Evolutionary conservation across 2,113 vertebrate species (phyloP), one percentile per base, ranked within the genome.

Genomic region (Anarrhichthys ocellatus): DNA sequence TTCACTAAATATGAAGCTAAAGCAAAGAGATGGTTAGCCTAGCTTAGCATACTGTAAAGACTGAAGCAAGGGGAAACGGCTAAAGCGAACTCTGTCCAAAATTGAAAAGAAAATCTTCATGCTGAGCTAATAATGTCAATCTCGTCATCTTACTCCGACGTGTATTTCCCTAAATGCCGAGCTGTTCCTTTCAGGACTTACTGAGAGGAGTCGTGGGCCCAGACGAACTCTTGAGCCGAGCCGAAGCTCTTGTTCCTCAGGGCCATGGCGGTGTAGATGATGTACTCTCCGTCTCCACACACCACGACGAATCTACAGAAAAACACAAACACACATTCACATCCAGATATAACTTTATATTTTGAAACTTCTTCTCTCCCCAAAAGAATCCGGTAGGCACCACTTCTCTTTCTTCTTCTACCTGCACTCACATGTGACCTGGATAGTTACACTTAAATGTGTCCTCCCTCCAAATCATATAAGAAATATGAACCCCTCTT

Each of bases 141-240:
- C 9, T n/a, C 22, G 10, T n/a, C 34, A 66, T 42, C 38, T 42
- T 17, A 36, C 32, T 58, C 54, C 0, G 0, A 11, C 18, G 36
- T 54, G 27, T 7, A 59, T 61, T 61, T 61, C 29, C 34, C 29
- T 8, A 1, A 76, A 61, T 29, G 42, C 42, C 5, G 1, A 48
- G 52, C 34, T 44, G 2, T 42, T 61, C 18, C 67, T 58, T 9
- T 18, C 4, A 6, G 20, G n/a, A 94, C 97, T 96, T 94, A 98
- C 97, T 98, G 96, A 40, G 97, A 99, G 54, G 97, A 99, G 89
- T 99, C 97, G 1, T 99, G 97, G 8, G 97, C 97, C 97, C 97
- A 99, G 0, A 96, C 96, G 22, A 99, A 98, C 91, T 99, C 97
- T 89, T 97, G 97, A 1, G 97, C 97, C 52, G 97, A 97, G n/a